These are phyloP conservation scores for sheep (Ovis aries) DNA, from an alignment of 2,113 vertebrate genomes.

Conservation along the genomic window DNA sequence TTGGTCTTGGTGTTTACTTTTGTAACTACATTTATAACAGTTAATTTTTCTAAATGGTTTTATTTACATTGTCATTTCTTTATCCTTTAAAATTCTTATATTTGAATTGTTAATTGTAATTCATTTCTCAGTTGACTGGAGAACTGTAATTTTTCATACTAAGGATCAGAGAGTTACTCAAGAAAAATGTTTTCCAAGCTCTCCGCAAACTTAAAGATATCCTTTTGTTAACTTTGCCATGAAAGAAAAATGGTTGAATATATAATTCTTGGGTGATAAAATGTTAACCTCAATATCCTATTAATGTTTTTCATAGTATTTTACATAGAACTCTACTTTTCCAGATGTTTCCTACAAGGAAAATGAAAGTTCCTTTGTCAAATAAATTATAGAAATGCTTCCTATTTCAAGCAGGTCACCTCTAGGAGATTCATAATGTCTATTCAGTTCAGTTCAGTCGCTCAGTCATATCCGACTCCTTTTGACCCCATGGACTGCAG, in stretches of 20 bases:
- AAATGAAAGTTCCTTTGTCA: background rate
- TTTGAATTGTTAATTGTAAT: background rate
- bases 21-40: background rate
- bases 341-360: background rate
- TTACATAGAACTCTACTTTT: background rate
- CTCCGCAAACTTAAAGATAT: background rate
- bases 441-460: background rate
- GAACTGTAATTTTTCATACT: background rate
- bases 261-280: background rate
- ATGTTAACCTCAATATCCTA: background rate
- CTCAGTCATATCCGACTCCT: background rate
- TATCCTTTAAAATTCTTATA: background rate
- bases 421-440: background rate
- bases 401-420: background rate
- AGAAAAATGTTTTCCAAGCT: background rate
- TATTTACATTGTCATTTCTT: background rate
- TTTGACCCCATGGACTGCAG: background rate
- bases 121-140: background rate
- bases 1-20: background rate
- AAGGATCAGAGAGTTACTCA: background rate
- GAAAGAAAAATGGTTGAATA: background rate
- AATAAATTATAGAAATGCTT: background rate
- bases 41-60: background rate
- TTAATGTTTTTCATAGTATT: background rate
- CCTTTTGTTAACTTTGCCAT: background rate